These are phyloP conservation scores for Acanthosepion lycidas DNA, from an alignment of 2,888 invertebrate species.

Conservation along the genomic window DNA sequence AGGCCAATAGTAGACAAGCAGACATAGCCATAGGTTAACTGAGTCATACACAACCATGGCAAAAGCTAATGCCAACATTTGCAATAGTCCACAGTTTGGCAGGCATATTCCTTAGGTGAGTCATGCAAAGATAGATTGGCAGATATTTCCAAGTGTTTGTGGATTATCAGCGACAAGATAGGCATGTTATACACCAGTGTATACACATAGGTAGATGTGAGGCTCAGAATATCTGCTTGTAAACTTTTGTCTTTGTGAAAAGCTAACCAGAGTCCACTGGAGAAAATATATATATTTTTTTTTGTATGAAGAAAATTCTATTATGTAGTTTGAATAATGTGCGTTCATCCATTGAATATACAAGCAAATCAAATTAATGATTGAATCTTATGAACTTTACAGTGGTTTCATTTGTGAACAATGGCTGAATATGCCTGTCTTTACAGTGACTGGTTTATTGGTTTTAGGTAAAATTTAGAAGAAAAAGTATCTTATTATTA, in stretches of 20 bases:
- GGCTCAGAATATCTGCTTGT: background rate
- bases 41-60: background rate
- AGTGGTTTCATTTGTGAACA: background rate
- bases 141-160: background rate
- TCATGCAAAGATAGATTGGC: background rate
- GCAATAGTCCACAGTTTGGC: background rate
- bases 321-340: background rate
- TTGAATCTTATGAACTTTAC: background rate
- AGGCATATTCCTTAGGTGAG: constrained; percentile 18
- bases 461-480: background rate
- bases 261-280: background rate
- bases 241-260: background rate
- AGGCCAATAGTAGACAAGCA: background rate
- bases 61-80: constrained; percentile 15
- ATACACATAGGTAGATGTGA: background rate
- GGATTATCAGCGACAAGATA: background rate
- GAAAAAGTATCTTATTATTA: background rate
- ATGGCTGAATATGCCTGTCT: background rate
- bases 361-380: background rate
- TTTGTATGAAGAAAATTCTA: background rate
- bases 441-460: background rate
- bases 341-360: background rate
- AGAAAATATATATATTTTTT: background rate
- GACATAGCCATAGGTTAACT: constrained; percentile 5
- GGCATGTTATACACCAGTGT: background rate